Base-by-base conservation (phyloP, 2,888 invertebrate genomes). In the Nomada goodeniana region DNA sequence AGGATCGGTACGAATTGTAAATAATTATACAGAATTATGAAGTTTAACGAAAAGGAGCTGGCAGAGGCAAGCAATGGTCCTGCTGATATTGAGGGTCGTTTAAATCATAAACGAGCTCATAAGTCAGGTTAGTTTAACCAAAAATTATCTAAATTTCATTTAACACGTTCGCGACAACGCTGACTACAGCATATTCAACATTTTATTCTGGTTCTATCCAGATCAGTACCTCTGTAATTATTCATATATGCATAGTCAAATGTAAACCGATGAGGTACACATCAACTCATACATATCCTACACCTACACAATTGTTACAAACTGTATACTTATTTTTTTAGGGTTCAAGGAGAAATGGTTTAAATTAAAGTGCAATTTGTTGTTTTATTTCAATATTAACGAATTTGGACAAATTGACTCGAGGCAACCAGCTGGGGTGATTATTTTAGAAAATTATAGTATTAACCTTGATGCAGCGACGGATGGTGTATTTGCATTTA, bases 291-390 rank as follows among this genome's bases (percentile, higher is more conserved):
- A 36, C 36, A 7, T 36, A 36, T 36, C 36, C 36, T 36, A 36
- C 36, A 7, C 36, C 36, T 36, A 7, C 7, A 36, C 7, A 36
- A 36, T 36, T 36, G 36, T 36, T 36, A 36, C 36, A 36, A 7
- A 36, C 36, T 36, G 36, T 36, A 5, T 20, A n/a, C 47, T 60
- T 53, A 13, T 15, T 2, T 53, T 95, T 95, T 80, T 94, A 96
- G 96, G 95, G 64, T 97, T 96, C 91, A 97, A 97, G 93, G 97
- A 97, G 92, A 95, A 97, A 91, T 97, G 96, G 95, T 97, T 97
- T 93, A 96, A 97, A 90, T 93, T 97, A 75, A 95, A 96, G 85
- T 95, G 96, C 88, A 97, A 97, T 93, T 95, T 97, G 90, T 94
- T 97, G 69, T 97, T 97, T 94, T 97, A 97, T 93, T 97, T 96